These are phyloP conservation scores for Montipora capricornis DNA, from an alignment of 64 coral and sea anemone species.

Conservation along the genomic window DNA sequence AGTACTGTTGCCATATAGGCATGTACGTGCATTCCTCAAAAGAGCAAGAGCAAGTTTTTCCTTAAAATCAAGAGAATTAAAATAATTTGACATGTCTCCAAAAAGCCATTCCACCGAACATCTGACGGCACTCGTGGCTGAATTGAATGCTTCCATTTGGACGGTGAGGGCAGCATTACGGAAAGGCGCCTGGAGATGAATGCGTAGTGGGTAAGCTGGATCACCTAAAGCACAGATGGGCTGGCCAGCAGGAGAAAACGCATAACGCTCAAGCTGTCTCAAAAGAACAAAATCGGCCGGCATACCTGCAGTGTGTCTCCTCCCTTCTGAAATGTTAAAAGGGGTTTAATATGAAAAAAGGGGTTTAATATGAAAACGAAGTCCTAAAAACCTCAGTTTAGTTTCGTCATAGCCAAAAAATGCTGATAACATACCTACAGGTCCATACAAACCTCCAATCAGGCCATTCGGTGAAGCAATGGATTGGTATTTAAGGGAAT, in stretches of 20 bases:
- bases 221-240: background rate
- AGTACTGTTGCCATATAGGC: no score
- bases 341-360: background rate
- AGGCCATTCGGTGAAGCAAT: background rate
- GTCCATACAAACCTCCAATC: background rate
- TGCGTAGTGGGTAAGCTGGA: background rate
- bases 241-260: background rate
- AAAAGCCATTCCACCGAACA: background rate
- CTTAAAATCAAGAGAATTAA: no score
- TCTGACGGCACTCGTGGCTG: background rate
- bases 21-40: no score
- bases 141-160: slow-evolving; percentile 12
- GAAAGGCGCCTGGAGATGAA: background rate
- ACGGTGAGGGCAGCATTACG: background rate
- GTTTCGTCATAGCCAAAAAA: background rate
- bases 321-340: background rate
- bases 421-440: background rate
- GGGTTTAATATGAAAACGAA: background rate
- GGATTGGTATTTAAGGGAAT: background rate
- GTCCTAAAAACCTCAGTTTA: background rate
- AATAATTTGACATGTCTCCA: no score
- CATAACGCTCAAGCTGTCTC: background rate
- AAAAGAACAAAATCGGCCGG: background rate
- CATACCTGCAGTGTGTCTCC: background rate
- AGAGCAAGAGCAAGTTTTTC: no score